Conservation (phyloP, 2,888 invertebrate genomes). For the Leptinotarsa rubiginosa region DNA sequence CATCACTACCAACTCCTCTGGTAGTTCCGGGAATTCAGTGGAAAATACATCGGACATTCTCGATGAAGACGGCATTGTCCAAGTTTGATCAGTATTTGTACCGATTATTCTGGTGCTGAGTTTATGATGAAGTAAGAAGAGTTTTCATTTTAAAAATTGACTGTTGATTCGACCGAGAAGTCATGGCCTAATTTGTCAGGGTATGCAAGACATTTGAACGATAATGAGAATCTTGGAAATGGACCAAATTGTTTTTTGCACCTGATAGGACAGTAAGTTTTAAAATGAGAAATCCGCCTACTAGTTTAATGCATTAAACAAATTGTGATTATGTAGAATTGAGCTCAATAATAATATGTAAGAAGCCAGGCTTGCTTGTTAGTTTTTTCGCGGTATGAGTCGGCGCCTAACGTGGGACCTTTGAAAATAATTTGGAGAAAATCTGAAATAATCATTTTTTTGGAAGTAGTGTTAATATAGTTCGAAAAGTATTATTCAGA, state of each 20-base stretch:
- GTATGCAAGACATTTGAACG: background rate
- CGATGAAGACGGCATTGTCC: constrained; percentile 57
- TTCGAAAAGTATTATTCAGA: too few species aligned
- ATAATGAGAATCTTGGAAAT: too few species aligned
- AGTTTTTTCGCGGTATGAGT: background rate
- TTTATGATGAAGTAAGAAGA: constrained; percentile 1
- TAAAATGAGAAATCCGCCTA: background rate
- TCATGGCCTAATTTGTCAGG: constrained; percentile 5
- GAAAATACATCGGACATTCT: constrained; percentile 50
- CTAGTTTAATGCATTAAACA: background rate
- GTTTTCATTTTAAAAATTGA: constrained; percentile 8
- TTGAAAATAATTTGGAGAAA: background rate
- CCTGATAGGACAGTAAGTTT: background rate
- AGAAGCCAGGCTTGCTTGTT: too few species aligned
- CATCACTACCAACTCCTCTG: constrained; percentile 47
- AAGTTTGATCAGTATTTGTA: constrained; percentile 48
- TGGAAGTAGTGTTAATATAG: too few species aligned
- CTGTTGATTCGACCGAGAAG: background rate
- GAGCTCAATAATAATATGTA: background rate
- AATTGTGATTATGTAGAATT: constrained; percentile 18
- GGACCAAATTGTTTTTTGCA: background rate
- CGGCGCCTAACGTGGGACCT: background rate
- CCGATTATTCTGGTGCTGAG: background rate
- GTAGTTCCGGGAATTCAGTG: constrained; percentile 44
- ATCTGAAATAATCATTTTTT: background rate